Evolutionary conservation across 2,113 vertebrate genomes (phyloP).

Genomic region (Protobothrops mucrosquamatus): DNA sequence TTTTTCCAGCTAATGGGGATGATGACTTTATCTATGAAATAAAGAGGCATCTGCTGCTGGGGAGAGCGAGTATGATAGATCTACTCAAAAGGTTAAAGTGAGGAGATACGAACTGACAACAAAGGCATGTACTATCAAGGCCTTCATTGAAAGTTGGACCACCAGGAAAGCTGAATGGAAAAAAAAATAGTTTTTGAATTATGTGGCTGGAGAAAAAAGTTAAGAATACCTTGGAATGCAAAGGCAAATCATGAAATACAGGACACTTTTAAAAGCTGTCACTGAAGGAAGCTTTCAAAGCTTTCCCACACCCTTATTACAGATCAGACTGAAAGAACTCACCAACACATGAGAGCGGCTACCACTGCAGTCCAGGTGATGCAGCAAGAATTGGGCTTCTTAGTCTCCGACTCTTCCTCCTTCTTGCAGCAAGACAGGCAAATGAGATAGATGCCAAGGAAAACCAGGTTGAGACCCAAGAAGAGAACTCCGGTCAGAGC

Average conservation of each 20-base stretch:
- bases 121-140: background rate
- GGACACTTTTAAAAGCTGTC: background rate
- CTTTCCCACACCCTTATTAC: background rate
- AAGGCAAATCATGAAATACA: background rate
- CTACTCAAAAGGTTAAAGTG: background rate
- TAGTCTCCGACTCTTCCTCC: conserved; percentile 70
- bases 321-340: conserved; percentile 51
- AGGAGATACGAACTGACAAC: background rate
- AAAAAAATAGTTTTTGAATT: background rate
- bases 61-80: background rate
- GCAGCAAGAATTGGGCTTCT: conserved; percentile 81
- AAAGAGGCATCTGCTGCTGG: background rate
- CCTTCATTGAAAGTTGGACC: background rate
- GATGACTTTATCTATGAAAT: background rate
- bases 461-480: conserved; percentile 88
- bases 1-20: background rate
- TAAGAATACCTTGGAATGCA: background rate
- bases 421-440: conserved; percentile 85
- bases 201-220: background rate
- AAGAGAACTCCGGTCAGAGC: conserved; percentile 80
- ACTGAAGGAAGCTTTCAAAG: background rate
- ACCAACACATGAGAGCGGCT: conserved; percentile 92
- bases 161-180: background rate
- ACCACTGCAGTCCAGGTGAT: conserved; percentile 87
- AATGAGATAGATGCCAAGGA: conserved; percentile 82